Base-by-base conservation (phyloP, 2,888 invertebrate genomes). In the Chironomus riparius region DNA sequence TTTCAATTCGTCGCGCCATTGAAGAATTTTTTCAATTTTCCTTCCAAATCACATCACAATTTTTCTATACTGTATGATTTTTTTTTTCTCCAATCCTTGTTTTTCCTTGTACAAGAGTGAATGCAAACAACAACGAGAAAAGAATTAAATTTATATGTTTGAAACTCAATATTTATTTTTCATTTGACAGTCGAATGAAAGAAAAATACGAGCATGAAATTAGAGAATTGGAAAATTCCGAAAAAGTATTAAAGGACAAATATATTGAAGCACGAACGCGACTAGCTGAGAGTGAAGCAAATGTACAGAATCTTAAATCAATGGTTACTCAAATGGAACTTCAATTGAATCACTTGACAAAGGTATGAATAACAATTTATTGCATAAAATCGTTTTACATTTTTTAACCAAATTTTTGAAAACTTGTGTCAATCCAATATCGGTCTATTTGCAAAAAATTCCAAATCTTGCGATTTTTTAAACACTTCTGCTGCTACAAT, bases 151-250 rank as follows among this genome's bases (percentile, higher is more conserved):
- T 38, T 50, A 50, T n/a, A 50, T n/a, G 4, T 56, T 18, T 56
- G 18, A 15, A 56, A 56, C 56, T 65, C 10, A 22, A 76, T 78
- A 77, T 76, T 76, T 77, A 77, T 76, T 72, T 15, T 73, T 61
- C 48, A 50, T 77, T 76, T 81, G 81, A 2, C 79, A 93, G 92
- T 79, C 87, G 92, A 47, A 84, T 91, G 61, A 91, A 89, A 80
- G 92, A 92, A 77, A 92, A 93, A 80, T 91, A 90, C 80, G 92
- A 92, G 77, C 85, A 86, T 12, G 93, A 93, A 80, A 81, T 93
- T 76, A 85, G 86, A 72, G 89, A 91, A 78, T 81, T 91, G 71
- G 92, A 90, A 76, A 85, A 86, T 78, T 88, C 89, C 0, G 91
- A 92, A 80, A 87, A 87, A 77, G 88, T 90, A 1, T 84, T 90